phyloP scores from a whole-genome alignment of 2,888 invertebrate genomes.

The Apotomis betuletana region DNA sequence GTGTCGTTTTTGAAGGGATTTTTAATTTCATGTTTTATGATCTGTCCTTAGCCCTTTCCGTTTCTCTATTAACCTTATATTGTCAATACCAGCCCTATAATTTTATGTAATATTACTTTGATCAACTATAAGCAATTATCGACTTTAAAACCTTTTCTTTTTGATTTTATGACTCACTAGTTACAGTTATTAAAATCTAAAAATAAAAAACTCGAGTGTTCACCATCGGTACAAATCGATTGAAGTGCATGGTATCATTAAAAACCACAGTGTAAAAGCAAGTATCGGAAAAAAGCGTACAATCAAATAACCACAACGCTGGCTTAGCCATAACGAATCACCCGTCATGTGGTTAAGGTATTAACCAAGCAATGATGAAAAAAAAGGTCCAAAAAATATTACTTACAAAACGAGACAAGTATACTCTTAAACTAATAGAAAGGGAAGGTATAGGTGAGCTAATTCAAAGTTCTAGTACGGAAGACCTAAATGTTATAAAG shows the following conservation, averaged over 20 bases:
- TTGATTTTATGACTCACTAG: conserved; percentile 13
- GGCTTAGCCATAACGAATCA: conserved; percentile 59
- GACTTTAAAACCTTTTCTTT: background rate
- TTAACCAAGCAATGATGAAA: conserved; percentile 37
- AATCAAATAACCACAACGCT: conserved; percentile 49
- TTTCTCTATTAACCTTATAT: conserved; percentile 3
- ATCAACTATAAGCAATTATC: conserved; percentile 1
- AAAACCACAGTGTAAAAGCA: conserved; percentile 44
- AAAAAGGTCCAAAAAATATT: conserved; percentile 10
- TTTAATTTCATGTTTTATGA: conserved; percentile 31
- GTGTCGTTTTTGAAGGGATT: conserved; percentile 44
- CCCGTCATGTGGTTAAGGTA: conserved; percentile 50
- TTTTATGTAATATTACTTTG: background rate
- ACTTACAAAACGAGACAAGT: background rate
- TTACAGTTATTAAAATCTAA: conserved; percentile 25
- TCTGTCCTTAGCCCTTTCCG: conserved; percentile 12
- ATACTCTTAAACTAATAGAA: background rate
- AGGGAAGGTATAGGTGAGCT: background rate
- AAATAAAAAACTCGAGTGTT: conserved; percentile 7
- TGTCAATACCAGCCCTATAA: background rate
- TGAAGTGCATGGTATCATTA: conserved; percentile 38
- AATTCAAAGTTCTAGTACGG: background rate
- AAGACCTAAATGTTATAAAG: too few species aligned
- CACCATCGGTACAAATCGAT: conserved; percentile 35
- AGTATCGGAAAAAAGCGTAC: conserved; percentile 39